Evolutionary conservation across 2,797 vertebrate species (phyloP), one percentile per base, ranked within the genome.

Genomic region (Chrysocyon brachyurus): DNA sequence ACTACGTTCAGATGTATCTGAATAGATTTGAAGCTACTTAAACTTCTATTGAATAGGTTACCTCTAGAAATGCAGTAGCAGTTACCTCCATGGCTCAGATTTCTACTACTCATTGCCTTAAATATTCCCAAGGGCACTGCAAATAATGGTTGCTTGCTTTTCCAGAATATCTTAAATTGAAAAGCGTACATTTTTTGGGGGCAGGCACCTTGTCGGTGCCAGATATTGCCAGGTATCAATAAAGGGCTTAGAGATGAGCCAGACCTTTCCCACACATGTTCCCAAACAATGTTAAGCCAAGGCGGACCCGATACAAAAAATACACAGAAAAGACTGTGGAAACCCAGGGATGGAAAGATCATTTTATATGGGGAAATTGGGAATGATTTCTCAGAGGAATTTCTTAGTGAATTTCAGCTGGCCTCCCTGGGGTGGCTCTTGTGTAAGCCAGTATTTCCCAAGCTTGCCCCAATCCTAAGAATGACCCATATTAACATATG

Each of bases 111-210:
- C 26, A 2, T 12, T 31, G 52, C 78, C 87, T 89, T 83, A 70
- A 56, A 49, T 3, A 5, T 54, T 56, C 61, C 77, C 52, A 40
- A 15, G 54, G 59, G 26, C 7, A 33, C 68, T 22, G 8, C 56
- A 88, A 66, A 49, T 33, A 24, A 64, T 5, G 36, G 12, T 49
- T 85, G 10, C 77, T 91, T 73, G 40, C 49, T 91, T 88, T 88
- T 77, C 59, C 83, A 84, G 78, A 70, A 52, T 88, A 59, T 63
- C 87, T 85, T 92, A 86, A 46, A 59, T 81, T 85, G 87, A 88
- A 87, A 97, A 87, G 33, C 33, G 82, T 46, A 59, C 36, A 21
- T 64, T 87, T 95, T 2, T 22, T 36, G 49, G 40, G 49, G 40
- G 40, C 40, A 46, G 40, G 7, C 21, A 73, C 82, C 28, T 88